These are phyloP conservation scores for Tiliacea citrago DNA, from an alignment of 2,888 invertebrate genomes.

Conservation along the genomic window DNA sequence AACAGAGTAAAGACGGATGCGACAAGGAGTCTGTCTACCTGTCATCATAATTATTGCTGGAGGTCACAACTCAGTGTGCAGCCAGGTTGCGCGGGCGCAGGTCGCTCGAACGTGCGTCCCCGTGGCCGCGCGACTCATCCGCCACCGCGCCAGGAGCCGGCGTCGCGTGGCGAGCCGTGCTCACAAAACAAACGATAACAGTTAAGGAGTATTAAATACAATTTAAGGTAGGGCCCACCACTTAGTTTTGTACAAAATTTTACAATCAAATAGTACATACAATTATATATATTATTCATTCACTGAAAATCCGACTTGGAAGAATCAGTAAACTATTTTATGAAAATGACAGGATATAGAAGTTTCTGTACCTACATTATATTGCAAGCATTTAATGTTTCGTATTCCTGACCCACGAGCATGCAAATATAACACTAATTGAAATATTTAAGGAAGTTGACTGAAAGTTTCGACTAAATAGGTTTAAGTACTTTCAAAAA, in stretches of 20 bases:
- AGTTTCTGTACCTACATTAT: constrained; percentile 79
- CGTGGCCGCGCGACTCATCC: constrained; percentile 23
- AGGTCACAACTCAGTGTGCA: constrained; percentile 78
- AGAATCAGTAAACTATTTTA: constrained; percentile 64
- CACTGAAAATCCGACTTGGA: constrained; percentile 45
- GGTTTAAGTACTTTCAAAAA: constrained; percentile 82
- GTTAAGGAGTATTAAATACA: constrained; percentile 72
- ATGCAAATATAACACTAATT: constrained; percentile 62
- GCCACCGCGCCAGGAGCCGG: constrained; percentile 31
- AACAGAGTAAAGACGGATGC: constrained; percentile 80
- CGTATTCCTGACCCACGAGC: constrained; percentile 69
- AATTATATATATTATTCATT: constrained; percentile 44
- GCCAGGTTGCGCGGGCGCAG: constrained; percentile 56
- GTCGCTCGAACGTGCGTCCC: constrained; percentile 36
- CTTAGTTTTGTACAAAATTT: constrained; percentile 74
- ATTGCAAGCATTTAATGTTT: constrained; percentile 82
- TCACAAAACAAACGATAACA: constrained; percentile 70
- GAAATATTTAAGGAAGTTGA: constrained; percentile 68
- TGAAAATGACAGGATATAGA: constrained; percentile 85
- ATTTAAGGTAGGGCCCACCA: constrained; percentile 74
- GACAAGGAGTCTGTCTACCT: constrained; percentile 72
- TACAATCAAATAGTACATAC: constrained; percentile 71
- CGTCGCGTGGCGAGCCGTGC: constrained; percentile 59
- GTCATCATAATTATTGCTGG: constrained; percentile 85
- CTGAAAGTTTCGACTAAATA: constrained; percentile 72